Percentiles rank a stretch among this genome's conserved stretches.
Evolutionary conservation across 2,888 invertebrate genomes (phyloP).

Genomic region (Drosophila merina): DNA sequence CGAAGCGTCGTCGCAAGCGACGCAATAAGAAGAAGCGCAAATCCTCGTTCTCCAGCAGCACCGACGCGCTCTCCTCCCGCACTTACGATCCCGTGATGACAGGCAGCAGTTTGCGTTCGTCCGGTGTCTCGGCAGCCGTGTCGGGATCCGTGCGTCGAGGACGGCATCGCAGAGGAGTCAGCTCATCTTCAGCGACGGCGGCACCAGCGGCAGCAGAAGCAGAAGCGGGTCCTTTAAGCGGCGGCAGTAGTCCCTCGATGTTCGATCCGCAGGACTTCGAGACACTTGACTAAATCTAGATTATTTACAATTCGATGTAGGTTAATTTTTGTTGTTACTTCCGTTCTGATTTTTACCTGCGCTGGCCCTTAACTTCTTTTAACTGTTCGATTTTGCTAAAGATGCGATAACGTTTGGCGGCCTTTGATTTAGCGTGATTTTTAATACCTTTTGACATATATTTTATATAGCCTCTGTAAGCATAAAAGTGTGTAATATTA

Average conservation of each 20-base stretch:
- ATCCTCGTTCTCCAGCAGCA: conserved; percentile 58
- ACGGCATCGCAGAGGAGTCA: conserved; percentile 48
- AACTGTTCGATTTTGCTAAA: conserved; percentile 35
- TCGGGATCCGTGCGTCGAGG: conserved; percentile 60
- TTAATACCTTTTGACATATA: conserved; percentile 57
- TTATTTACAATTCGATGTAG: conserved; percentile 61
- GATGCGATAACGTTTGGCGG: conserved; percentile 16
- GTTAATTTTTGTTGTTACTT: conserved; percentile 74
- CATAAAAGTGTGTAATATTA: conserved; percentile 44
- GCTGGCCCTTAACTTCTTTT: conserved; percentile 27
- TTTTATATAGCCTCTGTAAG: conserved; percentile 55
- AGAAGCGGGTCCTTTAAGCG: conserved; percentile 27
- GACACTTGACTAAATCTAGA: conserved; percentile 72
- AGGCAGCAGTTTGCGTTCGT: conserved; percentile 40
- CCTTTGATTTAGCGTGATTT: conserved; percentile 55
- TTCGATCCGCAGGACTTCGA: conserved; percentile 71
- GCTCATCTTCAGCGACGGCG: conserved; percentile 43
- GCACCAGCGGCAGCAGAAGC: conserved; percentile 31
- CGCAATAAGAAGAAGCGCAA: conserved; percentile 67
- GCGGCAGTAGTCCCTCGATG: conserved; percentile 57
- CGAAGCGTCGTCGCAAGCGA: conserved; percentile 64
- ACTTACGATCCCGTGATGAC: conserved; percentile 68
- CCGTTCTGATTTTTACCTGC: conserved; percentile 45
- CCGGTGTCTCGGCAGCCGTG: conserved; percentile 14
- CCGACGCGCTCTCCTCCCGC: conserved; percentile 51